Evolutionary conservation across 2,113 vertebrate genomes (phyloP).

Genomic region (Ctenodactylus gundi): DNA sequence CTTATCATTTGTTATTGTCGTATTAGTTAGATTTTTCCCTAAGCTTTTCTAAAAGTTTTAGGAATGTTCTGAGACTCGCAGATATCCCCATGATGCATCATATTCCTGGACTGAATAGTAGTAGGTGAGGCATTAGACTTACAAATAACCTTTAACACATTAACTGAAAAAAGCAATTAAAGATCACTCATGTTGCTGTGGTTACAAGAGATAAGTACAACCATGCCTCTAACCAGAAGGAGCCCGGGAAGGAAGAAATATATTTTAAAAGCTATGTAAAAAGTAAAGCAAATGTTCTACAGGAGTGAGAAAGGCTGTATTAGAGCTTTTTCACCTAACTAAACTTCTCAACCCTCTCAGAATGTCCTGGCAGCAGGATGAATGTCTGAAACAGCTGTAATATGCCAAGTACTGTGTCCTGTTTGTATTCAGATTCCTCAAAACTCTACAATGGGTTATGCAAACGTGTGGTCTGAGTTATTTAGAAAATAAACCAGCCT

Average conservation of each 20-base stretch:
- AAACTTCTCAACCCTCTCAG: neutral
- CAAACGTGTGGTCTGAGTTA: neutral
- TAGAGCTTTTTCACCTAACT: neutral
- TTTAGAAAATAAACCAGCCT: slow-evolving; percentile 26
- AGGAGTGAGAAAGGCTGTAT: neutral
- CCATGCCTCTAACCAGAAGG: neutral
- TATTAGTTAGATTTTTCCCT: neutral
- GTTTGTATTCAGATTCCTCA: neutral
- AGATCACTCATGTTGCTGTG: neutral
- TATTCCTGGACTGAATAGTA: neutral
- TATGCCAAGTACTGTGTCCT: neutral
- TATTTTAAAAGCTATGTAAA: neutral
- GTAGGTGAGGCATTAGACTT: neutral
- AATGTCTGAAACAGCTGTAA: neutral
- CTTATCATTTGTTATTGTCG: neutral
- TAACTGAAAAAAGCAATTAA: slow-evolving; percentile 16
- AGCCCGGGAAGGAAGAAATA: neutral
- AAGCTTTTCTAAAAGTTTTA: neutral
- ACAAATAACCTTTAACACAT: neutral
- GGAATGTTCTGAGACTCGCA: neutral
- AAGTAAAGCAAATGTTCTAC: neutral
- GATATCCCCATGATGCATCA: neutral
- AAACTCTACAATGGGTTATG: neutral
- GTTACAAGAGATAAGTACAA: neutral
- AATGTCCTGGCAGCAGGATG: neutral